These are phyloP conservation scores for Salvelinus fontinalis DNA, from an alignment of 2,113 vertebrate genomes.

Conservation along the genomic window DNA sequence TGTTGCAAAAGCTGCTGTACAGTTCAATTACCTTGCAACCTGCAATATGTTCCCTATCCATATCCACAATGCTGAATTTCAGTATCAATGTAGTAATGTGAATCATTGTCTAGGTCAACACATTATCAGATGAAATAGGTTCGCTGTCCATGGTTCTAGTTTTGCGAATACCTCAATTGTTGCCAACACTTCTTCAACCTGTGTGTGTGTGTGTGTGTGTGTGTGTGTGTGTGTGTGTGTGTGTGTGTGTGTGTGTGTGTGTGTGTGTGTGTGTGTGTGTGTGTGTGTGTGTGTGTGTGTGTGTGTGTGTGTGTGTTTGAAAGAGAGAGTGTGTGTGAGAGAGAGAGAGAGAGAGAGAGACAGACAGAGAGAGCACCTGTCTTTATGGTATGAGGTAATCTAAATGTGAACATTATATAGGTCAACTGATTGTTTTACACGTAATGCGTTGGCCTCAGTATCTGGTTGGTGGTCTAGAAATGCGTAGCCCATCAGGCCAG, in stretches of 20 bases:
- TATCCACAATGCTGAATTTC: no score
- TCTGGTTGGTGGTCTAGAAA: no score
- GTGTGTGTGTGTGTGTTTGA: neutral
- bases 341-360: neutral
- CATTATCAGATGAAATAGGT: neutral
- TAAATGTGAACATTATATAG: neutral
- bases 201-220: constrained; percentile 1
- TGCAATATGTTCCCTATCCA: neutral
- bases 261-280: neutral
- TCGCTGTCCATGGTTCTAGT: constrained; percentile 41
- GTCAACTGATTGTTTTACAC: neutral
- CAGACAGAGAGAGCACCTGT: neutral
- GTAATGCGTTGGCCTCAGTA: neutral
- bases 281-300: neutral
- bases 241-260: neutral
- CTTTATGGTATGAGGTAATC: neutral
- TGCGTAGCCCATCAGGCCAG: neutral
- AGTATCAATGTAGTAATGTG: neutral
- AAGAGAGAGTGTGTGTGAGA: neutral
- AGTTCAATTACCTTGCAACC: neutral
- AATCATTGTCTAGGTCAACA: neutral
- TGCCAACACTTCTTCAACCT: neutral
- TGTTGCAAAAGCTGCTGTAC: neutral
- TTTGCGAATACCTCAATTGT: neutral
- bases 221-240: constrained; percentile 1